Conservation (phyloP, 2,797 vertebrate genomes). For the Sebastes trivittatus region DNA sequence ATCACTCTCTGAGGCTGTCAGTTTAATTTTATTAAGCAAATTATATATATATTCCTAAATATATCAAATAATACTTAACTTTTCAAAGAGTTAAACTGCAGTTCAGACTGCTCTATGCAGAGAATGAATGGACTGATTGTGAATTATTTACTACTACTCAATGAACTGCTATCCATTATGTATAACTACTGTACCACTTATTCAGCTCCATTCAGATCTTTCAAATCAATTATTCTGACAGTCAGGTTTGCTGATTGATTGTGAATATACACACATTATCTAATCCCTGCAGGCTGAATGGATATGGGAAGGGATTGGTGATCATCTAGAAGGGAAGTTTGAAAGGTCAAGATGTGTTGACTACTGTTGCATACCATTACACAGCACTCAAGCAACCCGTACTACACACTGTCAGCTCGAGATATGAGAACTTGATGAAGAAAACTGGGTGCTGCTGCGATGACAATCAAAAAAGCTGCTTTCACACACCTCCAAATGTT, state of each 20-base stretch:
- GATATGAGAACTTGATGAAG: background rate
- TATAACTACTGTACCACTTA: background rate
- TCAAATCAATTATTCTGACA: background rate
- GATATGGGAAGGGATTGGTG: background rate
- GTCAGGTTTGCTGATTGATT: background rate
- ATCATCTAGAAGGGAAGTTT: background rate
- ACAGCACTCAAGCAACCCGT: background rate
- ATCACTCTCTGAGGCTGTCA: background rate
- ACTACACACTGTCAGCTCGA: background rate
- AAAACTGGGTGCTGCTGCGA: background rate
- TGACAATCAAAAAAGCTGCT: background rate
- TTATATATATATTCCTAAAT: background rate
- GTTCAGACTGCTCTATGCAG: background rate
- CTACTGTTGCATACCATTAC: conserved; percentile 8
- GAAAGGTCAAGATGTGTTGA: background rate
- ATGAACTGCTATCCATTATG: background rate
- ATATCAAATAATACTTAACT: background rate
- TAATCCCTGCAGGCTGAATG: background rate
- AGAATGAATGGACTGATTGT: background rate
- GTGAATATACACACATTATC: background rate
- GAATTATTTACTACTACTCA: background rate
- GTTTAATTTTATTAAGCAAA: background rate
- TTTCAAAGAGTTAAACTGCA: background rate
- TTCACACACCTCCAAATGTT: background rate
- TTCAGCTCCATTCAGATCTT: background rate